Conservation (phyloP, 2,797 vertebrate genomes). For the Sebastes oblongus region DNA sequence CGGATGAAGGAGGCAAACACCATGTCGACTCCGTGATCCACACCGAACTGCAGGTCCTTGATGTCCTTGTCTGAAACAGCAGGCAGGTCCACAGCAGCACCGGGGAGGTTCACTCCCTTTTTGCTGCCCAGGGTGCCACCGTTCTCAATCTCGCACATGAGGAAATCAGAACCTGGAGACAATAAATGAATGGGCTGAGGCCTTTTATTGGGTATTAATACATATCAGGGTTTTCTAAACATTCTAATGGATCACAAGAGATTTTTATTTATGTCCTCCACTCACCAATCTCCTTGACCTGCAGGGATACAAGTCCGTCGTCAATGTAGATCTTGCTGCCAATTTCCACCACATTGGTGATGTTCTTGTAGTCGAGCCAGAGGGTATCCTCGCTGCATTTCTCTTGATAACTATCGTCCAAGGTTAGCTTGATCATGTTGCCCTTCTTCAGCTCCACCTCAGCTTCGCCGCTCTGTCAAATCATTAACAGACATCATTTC, state of each 20-base stretch:
- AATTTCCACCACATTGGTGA: conserved; percentile 89
- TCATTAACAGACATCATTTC: neutral
- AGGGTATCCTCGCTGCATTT: conserved; percentile 89
- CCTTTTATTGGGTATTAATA: neutral
- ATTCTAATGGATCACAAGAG: neutral
- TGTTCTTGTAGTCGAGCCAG: conserved; percentile 98
- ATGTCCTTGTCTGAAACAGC: conserved; percentile 96
- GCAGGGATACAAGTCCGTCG: conserved; percentile 94
- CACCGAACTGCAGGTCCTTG: conserved; percentile 91
- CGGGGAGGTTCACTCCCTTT: conserved; percentile 97
- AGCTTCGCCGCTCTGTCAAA: conserved; percentile 90
- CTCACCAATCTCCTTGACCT: conserved; percentile 91
- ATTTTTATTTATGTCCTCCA: neutral
- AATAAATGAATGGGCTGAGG: neutral
- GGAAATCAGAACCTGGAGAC: conserved; percentile 84
- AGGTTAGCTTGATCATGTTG: conserved; percentile 87
- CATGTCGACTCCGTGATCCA: conserved; percentile 95
- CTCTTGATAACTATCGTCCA: conserved; percentile 90
- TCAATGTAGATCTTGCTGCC: conserved; percentile 97
- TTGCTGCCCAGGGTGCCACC: conserved; percentile 94
- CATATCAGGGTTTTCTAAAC: neutral
- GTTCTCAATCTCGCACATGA: conserved; percentile 91
- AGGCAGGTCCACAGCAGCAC: conserved; percentile 94
- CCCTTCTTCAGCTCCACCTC: conserved; percentile 97
- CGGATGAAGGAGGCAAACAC: conserved; percentile 98